Evolutionary conservation across 53 echinoderm and acorn worm species (phyloP), one percentile per base, ranked within the genome.

Genomic region (Hippasteria phrygiana): DNA sequence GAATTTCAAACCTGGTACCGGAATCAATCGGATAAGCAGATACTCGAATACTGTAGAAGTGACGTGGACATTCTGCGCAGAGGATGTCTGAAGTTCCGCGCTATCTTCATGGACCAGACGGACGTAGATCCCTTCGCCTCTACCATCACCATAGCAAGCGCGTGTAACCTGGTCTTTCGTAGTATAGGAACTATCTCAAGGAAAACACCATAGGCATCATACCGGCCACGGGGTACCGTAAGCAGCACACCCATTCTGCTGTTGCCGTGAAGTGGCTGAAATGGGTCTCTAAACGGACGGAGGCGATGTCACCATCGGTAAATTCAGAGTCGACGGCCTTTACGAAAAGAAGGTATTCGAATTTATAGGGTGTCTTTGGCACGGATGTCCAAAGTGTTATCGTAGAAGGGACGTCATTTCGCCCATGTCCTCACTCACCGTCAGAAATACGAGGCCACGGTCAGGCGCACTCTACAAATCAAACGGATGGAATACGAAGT

Each of bases 331-430:
- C 6, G 46, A 45, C 46, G 46, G 46, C 5, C 46, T 45, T 5
- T 11, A 45, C 46, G 46, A 45, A 11, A 45, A 45, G 46, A 45
- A 5, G 6, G 11, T 45, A 11, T 45, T 45, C 11, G 46, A 45
- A 11, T 45, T 91, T 41, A 5, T 88, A 62, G 92, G 92, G 3
- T 91, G 88, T 45, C 71, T 80, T 0, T 91, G 71, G 88, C 88
- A 88, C 73, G 80, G 88, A 9, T 91, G 88, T 39, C 72, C 88
- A 13, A 43, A 1, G 20, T 88, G 92, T 37, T 83, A 72, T 55
- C 29, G 20, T n/a, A 31, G 31, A 16, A 45, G 86, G 36, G 86
- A 86, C 37, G 24, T 56, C 4, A 56, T 20, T 4, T 4, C 18
- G 8, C 18, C 18, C 24, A 16, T 16, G n/a, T n/a, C n/a, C n/a